Base-by-base conservation (phyloP, 2,113 vertebrate genomes). In the Panthera tigris region DNA sequence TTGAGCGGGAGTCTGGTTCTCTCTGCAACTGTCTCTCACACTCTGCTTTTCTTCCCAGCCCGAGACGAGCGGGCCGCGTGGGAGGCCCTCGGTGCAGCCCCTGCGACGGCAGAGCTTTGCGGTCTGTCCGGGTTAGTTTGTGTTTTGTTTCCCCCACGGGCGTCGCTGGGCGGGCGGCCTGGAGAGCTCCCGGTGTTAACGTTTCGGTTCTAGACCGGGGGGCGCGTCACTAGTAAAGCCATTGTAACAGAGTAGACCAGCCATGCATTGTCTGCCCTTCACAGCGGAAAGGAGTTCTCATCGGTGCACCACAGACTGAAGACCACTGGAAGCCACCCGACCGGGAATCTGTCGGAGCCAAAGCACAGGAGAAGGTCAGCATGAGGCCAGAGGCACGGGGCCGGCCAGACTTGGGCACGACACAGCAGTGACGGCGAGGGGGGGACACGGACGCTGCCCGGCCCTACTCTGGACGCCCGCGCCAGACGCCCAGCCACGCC, bases 281-380 rank as follows among this genome's bases (percentile, higher is more conserved):
- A 97, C 81, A 98, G 98, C 98, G 98, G 98, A 98, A 95, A 97
- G 96, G 92, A 94, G 93, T 98, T 99, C 98, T 99, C 99, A 99
- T 98, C 99, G 99, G 98, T 99, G 99, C 98, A 99, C 99, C 95
- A 99, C 98, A 98, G 99, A 99, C 99, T 99, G 99, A 98, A 99
- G 99, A 98, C 99, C 99, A 97, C 99, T 99, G 98, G 99, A 99
- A 97, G 99, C 99, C 97, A 99, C 99, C 98, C 99, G 99, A 98
- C 99, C 99, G 98, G 99, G 99, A 98, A 99, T 99, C 99, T 99
- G 99, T 98, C 98, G 97, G 98, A 98, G 98, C 98, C 98, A 99
- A 98, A 99, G 98, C 98, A 99, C 97, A 99, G 97, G 94, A 99
- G 71, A 98, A 97, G 89, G 94, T 98, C 97, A 98, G 96, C 88